Conservation (phyloP, 2,113 vertebrate genomes). For the Ochotona princeps region DNA sequence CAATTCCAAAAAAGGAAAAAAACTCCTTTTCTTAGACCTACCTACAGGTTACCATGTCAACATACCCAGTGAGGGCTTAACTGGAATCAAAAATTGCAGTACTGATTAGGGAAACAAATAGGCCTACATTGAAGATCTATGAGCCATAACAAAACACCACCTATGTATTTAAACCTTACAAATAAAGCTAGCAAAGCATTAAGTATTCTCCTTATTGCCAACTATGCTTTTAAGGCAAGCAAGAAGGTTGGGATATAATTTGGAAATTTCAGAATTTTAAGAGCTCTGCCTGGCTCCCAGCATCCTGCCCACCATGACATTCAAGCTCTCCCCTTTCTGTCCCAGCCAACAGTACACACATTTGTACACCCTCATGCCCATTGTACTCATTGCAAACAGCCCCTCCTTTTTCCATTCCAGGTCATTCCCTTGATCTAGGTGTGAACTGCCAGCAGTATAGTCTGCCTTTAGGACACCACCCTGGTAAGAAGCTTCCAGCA, state of each 20-base stretch:
- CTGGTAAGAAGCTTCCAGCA: background rate
- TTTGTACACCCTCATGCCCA: background rate
- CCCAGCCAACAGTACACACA: background rate
- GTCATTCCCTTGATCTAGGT: background rate
- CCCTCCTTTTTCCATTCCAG: no score
- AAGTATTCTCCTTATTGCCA: background rate
- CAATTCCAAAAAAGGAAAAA: background rate
- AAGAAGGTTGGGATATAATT: background rate
- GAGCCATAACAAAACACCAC: background rate
- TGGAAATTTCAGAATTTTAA: slow-evolving; percentile 8
- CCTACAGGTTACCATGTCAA: background rate
- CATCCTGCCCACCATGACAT: background rate
- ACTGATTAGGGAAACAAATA: background rate
- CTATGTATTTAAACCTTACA: background rate
- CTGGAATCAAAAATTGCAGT: background rate
- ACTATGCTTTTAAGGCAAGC: background rate
- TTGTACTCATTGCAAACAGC: background rate
- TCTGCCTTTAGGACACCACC: background rate
- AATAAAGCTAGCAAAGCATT: background rate
- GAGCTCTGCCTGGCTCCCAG: background rate
- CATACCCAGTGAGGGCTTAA: no score
- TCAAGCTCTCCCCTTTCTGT: background rate
- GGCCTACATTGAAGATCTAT: background rate
- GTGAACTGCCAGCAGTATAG: background rate
- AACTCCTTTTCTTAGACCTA: background rate